Base-by-base conservation (phyloP, 2,797 vertebrate species). In the Dipus sagitta region DNA sequence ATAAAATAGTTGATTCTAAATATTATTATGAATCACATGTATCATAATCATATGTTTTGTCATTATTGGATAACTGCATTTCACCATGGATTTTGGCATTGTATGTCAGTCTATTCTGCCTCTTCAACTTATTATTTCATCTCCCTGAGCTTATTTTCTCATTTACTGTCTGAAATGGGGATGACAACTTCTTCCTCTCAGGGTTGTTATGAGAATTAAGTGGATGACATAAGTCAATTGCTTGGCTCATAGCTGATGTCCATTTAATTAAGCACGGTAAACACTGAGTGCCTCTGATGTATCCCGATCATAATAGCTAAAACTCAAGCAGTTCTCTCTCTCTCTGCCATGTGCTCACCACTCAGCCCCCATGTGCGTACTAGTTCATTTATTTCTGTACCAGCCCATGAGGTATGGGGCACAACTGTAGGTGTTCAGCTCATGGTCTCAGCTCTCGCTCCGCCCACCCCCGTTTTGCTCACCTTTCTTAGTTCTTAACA, bases 181-280 rank as follows among this genome's bases (percentile, higher is more conserved):
- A 34, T 81, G 62, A 52, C 26, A 76, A n/a, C 79, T 92, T 95
- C 70, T 82, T 92, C 74, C 71, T 86, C 30, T 95, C 0, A 67
- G 38, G 23, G 9, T 94, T 86, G 52, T 34, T 77, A 64, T 32
- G 42, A 90, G 34, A 93, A 90, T 90, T 74, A 94, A 85, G 64
- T 38, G 77, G 70, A 32, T 42, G 90, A 28, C 76, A 8, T 12
- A 47, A 65, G 52, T 54, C 71, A 64, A 72, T 62, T 21, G 21
- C 38, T 54, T 95, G 65, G 32, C 11, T 88, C 54, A 24, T 17
- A 24, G 28, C 21, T 32, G 76, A 72, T 80, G n/a, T 65, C 78
- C 32, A 68, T 68, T 90, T 85, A 65, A 64, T 86, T 64, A 64
- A 91, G 71, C 30, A 76, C 34, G 76, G 47, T n/a, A n/a, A n/a